phyloP scores from a whole-genome alignment of 2,113 vertebrate genomes.

The Trinectes maculatus region DNA sequence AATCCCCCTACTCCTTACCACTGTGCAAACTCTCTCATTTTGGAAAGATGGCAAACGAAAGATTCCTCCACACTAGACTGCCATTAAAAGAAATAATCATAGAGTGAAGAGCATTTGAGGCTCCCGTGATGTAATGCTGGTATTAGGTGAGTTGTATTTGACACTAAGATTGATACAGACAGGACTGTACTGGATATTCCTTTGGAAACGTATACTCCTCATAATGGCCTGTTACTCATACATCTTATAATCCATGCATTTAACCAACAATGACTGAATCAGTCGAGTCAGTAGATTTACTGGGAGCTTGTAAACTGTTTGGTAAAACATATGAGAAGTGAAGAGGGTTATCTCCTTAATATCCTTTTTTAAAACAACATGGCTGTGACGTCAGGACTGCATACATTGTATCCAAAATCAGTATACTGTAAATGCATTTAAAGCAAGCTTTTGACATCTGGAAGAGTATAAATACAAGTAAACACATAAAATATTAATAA shows the following conservation, averaged over 20 bases:
- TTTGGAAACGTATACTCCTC: constrained; percentile 52
- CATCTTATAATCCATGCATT: constrained; percentile 36
- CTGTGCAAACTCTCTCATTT: constrained; percentile 49
- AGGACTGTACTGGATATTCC: constrained; percentile 50
- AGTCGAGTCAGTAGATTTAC: constrained; percentile 30
- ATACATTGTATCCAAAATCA: constrained; percentile 2
- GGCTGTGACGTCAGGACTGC: constrained; percentile 13
- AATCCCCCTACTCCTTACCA: constrained; percentile 28
- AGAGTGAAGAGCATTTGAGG: constrained; percentile 42
- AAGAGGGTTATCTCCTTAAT: constrained; percentile 32
- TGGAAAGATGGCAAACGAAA: constrained; percentile 65
- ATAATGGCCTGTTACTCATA: constrained; percentile 43
- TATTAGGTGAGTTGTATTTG: constrained; percentile 56
- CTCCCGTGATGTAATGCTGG: constrained; percentile 63
- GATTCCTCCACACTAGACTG: constrained; percentile 56
- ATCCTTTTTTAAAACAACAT: constrained; percentile 12
- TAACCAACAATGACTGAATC: constrained; percentile 30
- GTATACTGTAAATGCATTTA: constrained; percentile 14
- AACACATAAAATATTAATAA: not conserved
- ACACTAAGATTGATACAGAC: constrained; percentile 55
- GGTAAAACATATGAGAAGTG: constrained; percentile 19
- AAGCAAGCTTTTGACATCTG: constrained; percentile 26
- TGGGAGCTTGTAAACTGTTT: constrained; percentile 25
- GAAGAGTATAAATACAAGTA: constrained; percentile 11
- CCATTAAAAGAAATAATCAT: constrained; percentile 49